phyloP scores from a whole-genome alignment of 2,797 vertebrate genomes.

The Spinus olivaceus region DNA sequence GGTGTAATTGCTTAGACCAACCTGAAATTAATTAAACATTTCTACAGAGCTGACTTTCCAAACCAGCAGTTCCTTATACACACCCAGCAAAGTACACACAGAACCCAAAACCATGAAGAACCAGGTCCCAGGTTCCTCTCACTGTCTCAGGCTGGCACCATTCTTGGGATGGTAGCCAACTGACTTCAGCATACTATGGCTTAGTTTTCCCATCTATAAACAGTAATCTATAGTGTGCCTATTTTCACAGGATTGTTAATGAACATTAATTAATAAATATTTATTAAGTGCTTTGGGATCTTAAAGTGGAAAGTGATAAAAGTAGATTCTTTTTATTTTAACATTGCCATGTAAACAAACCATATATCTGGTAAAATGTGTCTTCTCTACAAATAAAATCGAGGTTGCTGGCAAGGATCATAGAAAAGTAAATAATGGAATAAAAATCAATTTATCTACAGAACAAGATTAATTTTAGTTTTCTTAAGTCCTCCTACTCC shows the following conservation, averaged over 20 bases:
- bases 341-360: not conserved
- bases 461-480: constrained; percentile 23
- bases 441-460: constrained; percentile 38
- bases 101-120: not conserved
- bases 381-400: constrained; percentile 4
- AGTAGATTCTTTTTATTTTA: not conserved
- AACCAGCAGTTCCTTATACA: not conserved
- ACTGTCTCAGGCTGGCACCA: not conserved
- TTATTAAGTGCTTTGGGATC: not conserved
- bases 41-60: not conserved
- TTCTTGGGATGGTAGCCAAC: not conserved
- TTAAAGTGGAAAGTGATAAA: not conserved
- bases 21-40: not conserved
- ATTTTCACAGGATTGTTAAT: not conserved
- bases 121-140: not conserved
- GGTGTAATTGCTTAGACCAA: not conserved
- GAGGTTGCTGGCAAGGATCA: constrained; percentile 3
- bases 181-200: not conserved
- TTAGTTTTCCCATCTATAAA: not conserved
- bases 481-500: constrained; percentile 34
- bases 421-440: constrained; percentile 21
- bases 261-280: not conserved
- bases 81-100: not conserved
- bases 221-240: not conserved
- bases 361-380: not conserved